Evolutionary conservation across 2,797 vertebrate genomes (phyloP), one percentile per base, ranked within the genome.

Genomic region (Amblyraja radiata): DNA sequence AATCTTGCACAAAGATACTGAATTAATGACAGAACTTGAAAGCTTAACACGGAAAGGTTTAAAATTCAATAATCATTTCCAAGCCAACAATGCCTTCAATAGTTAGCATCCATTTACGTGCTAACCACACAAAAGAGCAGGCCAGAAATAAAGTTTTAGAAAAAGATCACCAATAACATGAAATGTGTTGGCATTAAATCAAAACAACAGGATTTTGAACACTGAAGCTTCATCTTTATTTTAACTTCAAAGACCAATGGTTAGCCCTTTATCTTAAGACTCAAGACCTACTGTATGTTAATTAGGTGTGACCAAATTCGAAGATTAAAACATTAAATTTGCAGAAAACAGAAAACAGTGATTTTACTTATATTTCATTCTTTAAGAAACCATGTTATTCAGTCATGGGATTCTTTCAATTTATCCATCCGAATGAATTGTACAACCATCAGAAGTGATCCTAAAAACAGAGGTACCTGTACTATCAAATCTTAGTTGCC

Each of bases 141-240:
- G 58, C 90, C 46, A 92, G 90, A 92, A 92, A 25, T 76, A 76
- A 76, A 74, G 73, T 92, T 36, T 36, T 7, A 39, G 32, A 63
- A 90, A 90, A 92, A 54, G 39, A 23, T 25, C 13, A 76, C 71
- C 28, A 76, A 76, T 92, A 36, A 76, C 90, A 92, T 92, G 68
- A 92, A 92, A 92, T 76, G 90, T 25, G 46, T 71, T 92, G 90
- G 71, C 71, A 91, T 91, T 73, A 91, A 73, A 91, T 91, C 32
- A 74, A 91, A 74, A 36, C 86, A 90, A 65, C 86, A 71, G 86
- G 86, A 65, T 90, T 11, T 71, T 9, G 10, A 91, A 92, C 71
- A 76, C 71, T 76, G 13, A 73, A 39, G 10, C 18, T 23, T 92
- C 46, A 7, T 28, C 13, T 46, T 76, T 76, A 4, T 46, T 91